Evolutionary conservation across 2,888 invertebrate species (phyloP).

Genomic region (Mythimna ferrago): DNA sequence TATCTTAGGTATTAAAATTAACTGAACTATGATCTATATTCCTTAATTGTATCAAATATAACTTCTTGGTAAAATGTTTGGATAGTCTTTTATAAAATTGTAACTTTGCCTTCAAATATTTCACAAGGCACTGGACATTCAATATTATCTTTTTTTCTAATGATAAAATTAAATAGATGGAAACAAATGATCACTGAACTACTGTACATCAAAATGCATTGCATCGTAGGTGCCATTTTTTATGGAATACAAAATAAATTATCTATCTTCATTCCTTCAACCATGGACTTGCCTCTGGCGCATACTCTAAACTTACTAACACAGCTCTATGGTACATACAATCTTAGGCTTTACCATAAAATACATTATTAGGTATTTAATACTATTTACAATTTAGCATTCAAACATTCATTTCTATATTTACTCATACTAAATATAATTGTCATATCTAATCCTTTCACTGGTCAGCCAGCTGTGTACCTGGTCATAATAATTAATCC

Average conservation of each 20-base stretch:
- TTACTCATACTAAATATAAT: constrained; percentile 35
- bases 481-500: background rate
- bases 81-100: constrained; percentile 60
- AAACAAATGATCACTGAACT: constrained; percentile 46
- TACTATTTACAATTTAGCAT: constrained; percentile 57
- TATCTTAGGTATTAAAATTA: constrained; percentile 33
- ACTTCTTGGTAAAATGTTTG: constrained; percentile 70
- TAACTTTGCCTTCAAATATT: constrained; percentile 65
- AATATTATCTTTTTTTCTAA: constrained; percentile 51
- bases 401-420: constrained; percentile 36
- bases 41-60: constrained; percentile 78
- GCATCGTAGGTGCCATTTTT: constrained; percentile 42
- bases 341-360: constrained; percentile 61
- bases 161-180: constrained; percentile 45
- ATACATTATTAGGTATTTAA: constrained; percentile 59
- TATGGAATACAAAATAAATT: constrained; percentile 55
- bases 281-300: constrained; percentile 63
- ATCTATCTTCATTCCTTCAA: constrained; percentile 39
- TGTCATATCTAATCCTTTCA: constrained; percentile 40
- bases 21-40: constrained; percentile 52
- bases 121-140: constrained; percentile 73
- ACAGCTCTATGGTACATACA: constrained; percentile 67
- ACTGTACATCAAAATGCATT: constrained; percentile 46
- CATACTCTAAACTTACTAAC: constrained; percentile 60
- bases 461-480: constrained; percentile 26